phyloP scores from a whole-genome alignment of 2,113 vertebrate species.

The Platichthys stellatus region DNA sequence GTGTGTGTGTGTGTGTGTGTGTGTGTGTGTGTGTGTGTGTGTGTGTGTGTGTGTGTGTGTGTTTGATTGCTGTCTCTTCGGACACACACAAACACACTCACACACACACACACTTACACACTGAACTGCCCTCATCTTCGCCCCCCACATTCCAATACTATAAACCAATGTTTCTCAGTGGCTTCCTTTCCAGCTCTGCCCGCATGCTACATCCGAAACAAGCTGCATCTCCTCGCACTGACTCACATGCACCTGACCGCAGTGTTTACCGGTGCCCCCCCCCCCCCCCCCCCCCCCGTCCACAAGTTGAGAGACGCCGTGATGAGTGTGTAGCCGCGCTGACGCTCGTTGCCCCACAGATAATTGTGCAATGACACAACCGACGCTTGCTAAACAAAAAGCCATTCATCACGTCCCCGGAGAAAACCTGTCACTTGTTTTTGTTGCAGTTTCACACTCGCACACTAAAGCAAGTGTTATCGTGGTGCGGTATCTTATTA shows the following conservation, averaged over 20 bases:
- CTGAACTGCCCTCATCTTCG: conserved; percentile 39
- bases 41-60: conserved; percentile 55
- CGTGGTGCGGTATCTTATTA: background rate
- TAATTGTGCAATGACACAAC: conserved; percentile 48
- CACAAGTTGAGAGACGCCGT: conserved; percentile 48
- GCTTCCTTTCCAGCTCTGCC: conserved; percentile 33
- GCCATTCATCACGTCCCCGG: conserved; percentile 31
- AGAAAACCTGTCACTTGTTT: conserved; percentile 20
- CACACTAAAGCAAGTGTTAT: too few relatives aligned
- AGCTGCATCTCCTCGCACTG: conserved; percentile 40
- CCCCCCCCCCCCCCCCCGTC: conserved; percentile 21
- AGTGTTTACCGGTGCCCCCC: conserved; percentile 37
- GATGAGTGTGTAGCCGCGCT: conserved; percentile 15
- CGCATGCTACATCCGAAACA: conserved; percentile 34
- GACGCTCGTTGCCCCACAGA: conserved; percentile 32
- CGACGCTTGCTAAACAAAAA: conserved; percentile 47
- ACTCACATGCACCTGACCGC: conserved; percentile 60
- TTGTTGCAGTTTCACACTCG: conserved; percentile 3
- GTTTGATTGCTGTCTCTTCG: conserved; percentile 56
- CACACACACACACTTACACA: conserved; percentile 25
- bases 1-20: conserved; percentile 61
- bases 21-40: conserved; percentile 60
- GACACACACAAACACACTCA: conserved; percentile 25
- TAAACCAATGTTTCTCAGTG: conserved; percentile 53
- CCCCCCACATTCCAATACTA: conserved; percentile 59